These are phyloP conservation scores for Hucho hucho DNA, from an alignment of 2,113 vertebrate species.

Conservation along the genomic window DNA sequence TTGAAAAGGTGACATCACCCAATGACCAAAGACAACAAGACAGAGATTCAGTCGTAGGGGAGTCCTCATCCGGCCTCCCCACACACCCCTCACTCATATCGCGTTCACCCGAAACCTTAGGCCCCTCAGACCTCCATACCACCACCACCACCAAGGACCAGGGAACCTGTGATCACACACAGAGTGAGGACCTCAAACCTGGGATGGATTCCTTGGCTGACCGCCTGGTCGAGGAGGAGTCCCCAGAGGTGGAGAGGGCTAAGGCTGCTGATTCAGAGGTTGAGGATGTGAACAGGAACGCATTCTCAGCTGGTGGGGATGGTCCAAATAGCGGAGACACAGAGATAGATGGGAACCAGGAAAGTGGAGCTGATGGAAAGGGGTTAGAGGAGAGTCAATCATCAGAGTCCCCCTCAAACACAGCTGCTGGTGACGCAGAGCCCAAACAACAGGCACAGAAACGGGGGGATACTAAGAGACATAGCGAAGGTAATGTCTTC, in stretches of 20 bases:
- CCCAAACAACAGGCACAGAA: slow-evolving; percentile 18
- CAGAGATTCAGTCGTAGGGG: slow-evolving; percentile 15
- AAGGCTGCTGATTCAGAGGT: not conserved
- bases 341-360: not conserved
- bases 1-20: not conserved
- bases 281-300: not conserved
- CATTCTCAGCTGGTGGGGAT: not conserved
- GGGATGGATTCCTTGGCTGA: not conserved
- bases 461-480: slow-evolving; percentile 45
- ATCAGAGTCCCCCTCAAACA: not conserved
- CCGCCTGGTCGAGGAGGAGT: not conserved
- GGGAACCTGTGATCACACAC: not conserved
- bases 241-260: not conserved
- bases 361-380: not conserved
- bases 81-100: not conserved
- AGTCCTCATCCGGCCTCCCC: not conserved
- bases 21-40: not conserved
- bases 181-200: not conserved
- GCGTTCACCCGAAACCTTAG: not conserved
- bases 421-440: not conserved
- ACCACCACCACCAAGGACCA: not conserved
- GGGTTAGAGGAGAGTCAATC: not conserved
- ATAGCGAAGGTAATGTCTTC: slow-evolving; percentile 49
- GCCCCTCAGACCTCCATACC: not conserved
- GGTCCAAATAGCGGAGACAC: not conserved